These are phyloP conservation scores for Neotoma lepida DNA, from an alignment of 2,113 vertebrate genomes.

Conservation along the genomic window DNA sequence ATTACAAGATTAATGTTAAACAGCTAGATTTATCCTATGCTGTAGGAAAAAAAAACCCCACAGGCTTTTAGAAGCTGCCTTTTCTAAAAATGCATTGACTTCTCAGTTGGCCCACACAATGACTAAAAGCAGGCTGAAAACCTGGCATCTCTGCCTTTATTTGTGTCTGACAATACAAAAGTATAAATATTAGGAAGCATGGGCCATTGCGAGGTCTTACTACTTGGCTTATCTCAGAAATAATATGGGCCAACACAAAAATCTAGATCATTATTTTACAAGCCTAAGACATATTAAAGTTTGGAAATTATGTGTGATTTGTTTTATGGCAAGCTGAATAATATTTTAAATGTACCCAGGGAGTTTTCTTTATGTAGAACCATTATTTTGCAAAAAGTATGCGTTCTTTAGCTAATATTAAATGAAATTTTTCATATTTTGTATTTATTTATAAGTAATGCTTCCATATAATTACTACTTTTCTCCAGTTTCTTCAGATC, in stretches of 20 bases:
- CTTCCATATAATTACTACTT: neutral
- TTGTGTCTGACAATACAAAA: no score
- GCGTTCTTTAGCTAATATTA: neutral
- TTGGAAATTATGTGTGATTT: neutral
- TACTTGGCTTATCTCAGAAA: neutral
- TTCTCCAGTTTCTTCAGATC: neutral
- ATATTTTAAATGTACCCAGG: neutral
- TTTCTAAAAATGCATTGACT: neutral
- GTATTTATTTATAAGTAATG: neutral
- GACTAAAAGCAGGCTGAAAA: neutral
- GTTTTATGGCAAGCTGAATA: neutral
- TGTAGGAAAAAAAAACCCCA: neutral
- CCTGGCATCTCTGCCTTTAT: neutral
- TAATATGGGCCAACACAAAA: neutral
- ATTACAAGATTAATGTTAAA: neutral
- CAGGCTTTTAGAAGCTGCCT: neutral
- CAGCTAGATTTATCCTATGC: neutral
- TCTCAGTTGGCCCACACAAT: neutral
- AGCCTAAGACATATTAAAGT: neutral
- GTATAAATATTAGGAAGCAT: neutral
- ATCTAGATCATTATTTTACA: neutral
- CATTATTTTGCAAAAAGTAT: neutral
- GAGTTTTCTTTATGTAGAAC: neutral
- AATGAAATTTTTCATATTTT: neutral
- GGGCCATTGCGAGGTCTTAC: neutral